Percentiles rank a stretch among this genome's conserved stretches.
phyloP scores from a whole-genome alignment of 2,113 vertebrate species.

The Rissa tridactyla region DNA sequence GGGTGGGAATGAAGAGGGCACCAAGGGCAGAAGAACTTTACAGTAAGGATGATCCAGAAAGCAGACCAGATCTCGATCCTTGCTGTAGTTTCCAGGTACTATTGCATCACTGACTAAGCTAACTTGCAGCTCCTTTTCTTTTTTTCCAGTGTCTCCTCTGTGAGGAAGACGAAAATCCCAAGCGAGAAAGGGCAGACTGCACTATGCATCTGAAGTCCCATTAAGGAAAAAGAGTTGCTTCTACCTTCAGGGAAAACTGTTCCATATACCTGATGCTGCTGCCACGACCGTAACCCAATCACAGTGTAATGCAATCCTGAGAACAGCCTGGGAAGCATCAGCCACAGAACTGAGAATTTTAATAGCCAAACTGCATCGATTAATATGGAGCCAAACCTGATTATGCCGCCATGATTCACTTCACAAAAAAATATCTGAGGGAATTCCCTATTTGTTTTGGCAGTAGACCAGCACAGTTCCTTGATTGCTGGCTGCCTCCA shows the following conservation, averaged over 20 bases:
- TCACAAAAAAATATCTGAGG: not conserved
- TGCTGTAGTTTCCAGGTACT: not conserved
- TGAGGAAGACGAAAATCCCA: not conserved
- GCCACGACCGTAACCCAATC: not conserved
- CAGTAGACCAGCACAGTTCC: not conserved
- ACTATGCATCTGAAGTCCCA: not conserved
- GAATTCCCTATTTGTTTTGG: slow-evolving; percentile 29
- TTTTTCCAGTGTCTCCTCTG: not conserved
- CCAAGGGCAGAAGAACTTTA: not conserved
- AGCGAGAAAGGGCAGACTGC: not conserved
- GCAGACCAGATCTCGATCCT: not conserved
- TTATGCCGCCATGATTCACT: not conserved
- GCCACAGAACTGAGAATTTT: not conserved
- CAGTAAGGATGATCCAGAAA: not conserved
- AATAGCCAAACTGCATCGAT: not conserved
- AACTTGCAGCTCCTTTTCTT: not conserved
- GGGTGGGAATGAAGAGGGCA: not conserved
- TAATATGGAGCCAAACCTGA: not conserved
- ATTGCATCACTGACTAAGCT: not conserved
- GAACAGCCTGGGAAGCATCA: not conserved
- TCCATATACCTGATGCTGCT: not conserved
- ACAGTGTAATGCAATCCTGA: not conserved
- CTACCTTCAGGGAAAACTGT: not conserved
- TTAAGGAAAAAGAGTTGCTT: not conserved
- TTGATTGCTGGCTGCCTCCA: not conserved